These are phyloP conservation scores for Ianthella basta DNA, from an alignment of 37 sponge, comb jelly and placozoan species.

Conservation along the genomic window DNA sequence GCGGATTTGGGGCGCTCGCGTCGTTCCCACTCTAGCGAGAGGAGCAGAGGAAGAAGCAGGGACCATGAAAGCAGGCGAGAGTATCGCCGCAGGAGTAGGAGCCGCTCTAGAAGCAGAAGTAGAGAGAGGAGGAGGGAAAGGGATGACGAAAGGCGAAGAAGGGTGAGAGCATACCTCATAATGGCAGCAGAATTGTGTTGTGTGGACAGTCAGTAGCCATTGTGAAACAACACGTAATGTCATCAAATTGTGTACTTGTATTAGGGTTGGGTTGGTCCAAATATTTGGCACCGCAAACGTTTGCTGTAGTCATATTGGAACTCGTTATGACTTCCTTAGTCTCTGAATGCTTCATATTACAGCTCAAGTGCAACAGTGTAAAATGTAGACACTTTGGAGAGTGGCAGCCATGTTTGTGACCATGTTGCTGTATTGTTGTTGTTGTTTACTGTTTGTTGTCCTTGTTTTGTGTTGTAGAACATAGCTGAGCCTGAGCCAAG, in stretches of 20 bases:
- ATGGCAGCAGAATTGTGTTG: neutral
- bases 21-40: neutral
- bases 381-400: neutral
- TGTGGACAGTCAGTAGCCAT: too few species aligned
- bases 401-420: neutral
- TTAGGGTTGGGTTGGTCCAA: neutral
- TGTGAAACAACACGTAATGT: neutral
- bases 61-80: slow-evolving; percentile 13
- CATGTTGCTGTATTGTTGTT: neutral
- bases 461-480: neutral
- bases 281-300: neutral
- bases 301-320: too few species aligned
- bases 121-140: slow-evolving; percentile 30
- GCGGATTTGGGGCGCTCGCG: neutral
- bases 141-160: slow-evolving; percentile 6
- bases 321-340: too few species aligned
- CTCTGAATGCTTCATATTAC: too few species aligned
- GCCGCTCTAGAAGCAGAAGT: slow-evolving; percentile 23
- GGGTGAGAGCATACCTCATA: neutral
- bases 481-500: slow-evolving; percentile 20
- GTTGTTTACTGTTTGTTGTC: neutral
- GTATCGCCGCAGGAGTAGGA: slow-evolving; percentile 11
- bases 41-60: slow-evolving; percentile 9
- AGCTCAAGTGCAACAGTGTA: neutral
- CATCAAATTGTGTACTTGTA: neutral